Conservation (phyloP, 1,140 invertebrate genomes). For the Drosophila nasuta region DNA sequence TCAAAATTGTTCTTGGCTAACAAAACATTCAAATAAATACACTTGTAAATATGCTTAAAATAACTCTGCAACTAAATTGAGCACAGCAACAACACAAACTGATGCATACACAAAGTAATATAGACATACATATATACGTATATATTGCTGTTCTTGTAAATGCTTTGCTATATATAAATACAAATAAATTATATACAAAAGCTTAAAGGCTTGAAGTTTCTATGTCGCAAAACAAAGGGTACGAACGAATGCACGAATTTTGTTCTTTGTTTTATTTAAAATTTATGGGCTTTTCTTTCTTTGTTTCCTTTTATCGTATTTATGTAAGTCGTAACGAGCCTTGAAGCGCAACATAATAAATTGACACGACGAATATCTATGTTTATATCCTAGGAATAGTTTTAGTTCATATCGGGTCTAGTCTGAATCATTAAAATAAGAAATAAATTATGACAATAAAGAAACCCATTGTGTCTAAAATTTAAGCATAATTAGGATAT, state of each 20-base stretch:
- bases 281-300: conserved; percentile 44
- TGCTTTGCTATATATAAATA: conserved; percentile 14
- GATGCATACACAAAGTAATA: conserved; percentile 16
- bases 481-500: not conserved
- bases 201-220: conserved; percentile 46
- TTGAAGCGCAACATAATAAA: conserved; percentile 35
- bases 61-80: conserved; percentile 48
- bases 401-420: conserved; percentile 18
- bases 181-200: conserved; percentile 37
- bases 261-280: conserved; percentile 44
- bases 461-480: not conserved
- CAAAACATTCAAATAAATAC: conserved; percentile 31
- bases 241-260: conserved; percentile 25
- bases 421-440: conserved; percentile 29
- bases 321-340: conserved; percentile 38
- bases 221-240: conserved; percentile 26
- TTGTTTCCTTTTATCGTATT: conserved; percentile 46
- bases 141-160: not conserved
- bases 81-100: conserved; percentile 32
- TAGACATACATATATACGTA: not conserved
- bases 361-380: conserved; percentile 14
- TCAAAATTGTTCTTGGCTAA: conserved; percentile 21
- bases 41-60: conserved; percentile 50
- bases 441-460: conserved; percentile 15
- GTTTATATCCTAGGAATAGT: conserved; percentile 8